Evolutionary conservation across 2,797 vertebrate genomes (phyloP).

Genomic region (Acrocephalus scirpaceus): DNA sequence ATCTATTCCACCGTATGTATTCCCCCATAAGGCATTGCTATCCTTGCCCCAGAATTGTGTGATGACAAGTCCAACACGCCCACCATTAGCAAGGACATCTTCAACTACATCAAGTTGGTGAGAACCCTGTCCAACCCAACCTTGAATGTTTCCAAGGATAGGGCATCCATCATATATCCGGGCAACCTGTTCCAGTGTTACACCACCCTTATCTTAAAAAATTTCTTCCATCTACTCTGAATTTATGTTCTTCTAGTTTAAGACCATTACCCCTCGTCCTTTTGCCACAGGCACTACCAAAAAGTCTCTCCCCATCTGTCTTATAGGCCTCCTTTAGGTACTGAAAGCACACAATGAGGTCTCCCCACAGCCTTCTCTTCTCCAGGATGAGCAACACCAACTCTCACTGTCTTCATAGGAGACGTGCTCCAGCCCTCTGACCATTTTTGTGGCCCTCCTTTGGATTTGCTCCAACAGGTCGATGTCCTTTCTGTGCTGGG

Average conservation of each 20-base stretch:
- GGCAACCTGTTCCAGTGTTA: neutral
- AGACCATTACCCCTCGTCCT: neutral
- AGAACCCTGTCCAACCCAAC: neutral
- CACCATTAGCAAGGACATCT: neutral
- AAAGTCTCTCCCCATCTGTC: neutral
- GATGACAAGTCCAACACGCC: accelerated
- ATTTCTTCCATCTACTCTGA: neutral
- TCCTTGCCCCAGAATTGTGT: neutral
- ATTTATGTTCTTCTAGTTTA: neutral
- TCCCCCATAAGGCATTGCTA: neutral
- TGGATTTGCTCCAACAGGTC: neutral
- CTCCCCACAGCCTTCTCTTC: neutral
- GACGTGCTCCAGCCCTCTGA: neutral
- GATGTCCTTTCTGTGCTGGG: neutral
- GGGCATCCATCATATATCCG: neutral
- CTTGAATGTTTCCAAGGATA: neutral
- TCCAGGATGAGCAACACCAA: neutral
- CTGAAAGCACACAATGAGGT: neutral
- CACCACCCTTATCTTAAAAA: neutral
- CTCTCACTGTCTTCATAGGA: neutral
- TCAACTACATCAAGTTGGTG: neutral
- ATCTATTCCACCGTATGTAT: neutral
- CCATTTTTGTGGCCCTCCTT: neutral
- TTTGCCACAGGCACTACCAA: neutral
- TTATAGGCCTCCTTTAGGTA: neutral